Conservation (phyloP, 2,888 invertebrate genomes). For the Anaspis maculata region DNA sequence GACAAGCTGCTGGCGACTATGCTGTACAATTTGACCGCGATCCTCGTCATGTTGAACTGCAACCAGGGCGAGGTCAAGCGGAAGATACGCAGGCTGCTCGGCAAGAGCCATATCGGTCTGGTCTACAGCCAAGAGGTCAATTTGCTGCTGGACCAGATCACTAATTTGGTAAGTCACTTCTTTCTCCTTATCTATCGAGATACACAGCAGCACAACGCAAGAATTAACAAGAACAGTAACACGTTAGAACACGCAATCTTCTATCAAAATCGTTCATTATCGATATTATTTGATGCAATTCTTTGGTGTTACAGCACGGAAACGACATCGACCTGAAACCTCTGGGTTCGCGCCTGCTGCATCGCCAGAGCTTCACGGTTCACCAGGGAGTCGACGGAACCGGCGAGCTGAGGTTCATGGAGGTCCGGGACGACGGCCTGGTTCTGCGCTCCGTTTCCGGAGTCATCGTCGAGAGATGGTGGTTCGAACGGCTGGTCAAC, state of each 20-base stretch:
- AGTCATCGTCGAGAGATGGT: constrained; percentile 91
- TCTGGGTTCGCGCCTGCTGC: constrained; percentile 86
- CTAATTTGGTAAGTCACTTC: constrained; percentile 74
- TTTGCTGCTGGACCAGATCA: constrained; percentile 88
- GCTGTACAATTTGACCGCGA: constrained; percentile 92
- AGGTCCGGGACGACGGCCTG: constrained; percentile 94
- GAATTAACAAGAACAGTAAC: too few relatives aligned
- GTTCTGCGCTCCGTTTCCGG: constrained; percentile 76
- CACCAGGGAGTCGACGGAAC: constrained; percentile 91
- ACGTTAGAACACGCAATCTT: too few relatives aligned
- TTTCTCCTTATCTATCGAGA: too few relatives aligned
- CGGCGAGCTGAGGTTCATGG: constrained; percentile 80
- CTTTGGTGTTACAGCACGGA: constrained; percentile 73
- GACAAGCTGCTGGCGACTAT: constrained; percentile 91
- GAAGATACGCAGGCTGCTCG: constrained; percentile 83
- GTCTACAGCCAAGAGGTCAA: constrained; percentile 97
- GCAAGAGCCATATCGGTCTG: constrained; percentile 97
- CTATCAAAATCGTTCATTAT: too few relatives aligned
- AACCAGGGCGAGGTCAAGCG: constrained; percentile 75
- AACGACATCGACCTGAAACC: constrained; percentile 97
- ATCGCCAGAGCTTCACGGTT: constrained; percentile 96
- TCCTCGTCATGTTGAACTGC: constrained; percentile 88
- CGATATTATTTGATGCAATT: too few relatives aligned
- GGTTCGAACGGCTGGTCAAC: constrained; percentile 97
- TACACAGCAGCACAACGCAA: too few relatives aligned